Conservation (phyloP, 2,113 vertebrate species). For the Takifugu flavidus region DNA sequence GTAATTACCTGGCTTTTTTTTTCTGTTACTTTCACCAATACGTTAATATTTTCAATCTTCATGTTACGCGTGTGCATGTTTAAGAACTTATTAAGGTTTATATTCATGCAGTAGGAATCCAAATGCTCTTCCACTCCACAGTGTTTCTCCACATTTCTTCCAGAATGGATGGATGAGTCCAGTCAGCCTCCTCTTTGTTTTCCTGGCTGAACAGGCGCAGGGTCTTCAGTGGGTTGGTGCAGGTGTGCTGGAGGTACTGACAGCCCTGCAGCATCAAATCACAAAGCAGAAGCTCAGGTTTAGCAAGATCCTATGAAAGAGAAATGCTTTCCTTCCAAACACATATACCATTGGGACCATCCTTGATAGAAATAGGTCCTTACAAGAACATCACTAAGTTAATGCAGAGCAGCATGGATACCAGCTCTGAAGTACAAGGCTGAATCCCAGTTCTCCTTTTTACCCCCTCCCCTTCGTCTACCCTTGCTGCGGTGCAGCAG, state of each 20-base stretch:
- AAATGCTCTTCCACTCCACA: constrained; percentile 84
- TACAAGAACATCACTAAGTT: too few relatives aligned
- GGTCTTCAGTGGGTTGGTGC: constrained; percentile 80
- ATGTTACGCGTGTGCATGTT: background rate
- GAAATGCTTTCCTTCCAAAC: too few relatives aligned
- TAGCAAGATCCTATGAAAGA: too few relatives aligned
- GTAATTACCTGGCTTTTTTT: background rate
- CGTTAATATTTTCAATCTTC: background rate
- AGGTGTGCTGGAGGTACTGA: constrained; percentile 83
- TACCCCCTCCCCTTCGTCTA: too few relatives aligned
- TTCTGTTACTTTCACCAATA: background rate
- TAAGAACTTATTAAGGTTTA: too few relatives aligned
- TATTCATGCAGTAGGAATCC: constrained; percentile 83
- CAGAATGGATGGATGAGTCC: constrained; percentile 54
- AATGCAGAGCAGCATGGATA: too few relatives aligned
- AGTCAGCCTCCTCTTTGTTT: constrained; percentile 55
- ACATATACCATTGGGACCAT: too few relatives aligned
- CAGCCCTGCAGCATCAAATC: constrained; percentile 71
- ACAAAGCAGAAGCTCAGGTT: too few relatives aligned
- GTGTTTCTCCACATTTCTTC: constrained; percentile 78
- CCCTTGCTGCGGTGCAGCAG: too few relatives aligned
- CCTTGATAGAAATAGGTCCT: too few relatives aligned
- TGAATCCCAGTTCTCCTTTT: too few relatives aligned
- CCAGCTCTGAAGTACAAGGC: too few relatives aligned
- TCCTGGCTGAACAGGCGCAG: constrained; percentile 74